Percentiles rank a stretch among this genome's conserved stretches.
phyloP scores from a whole-genome alignment of 2,888 invertebrate genomes.

The Cartodere bifasciata region DNA sequence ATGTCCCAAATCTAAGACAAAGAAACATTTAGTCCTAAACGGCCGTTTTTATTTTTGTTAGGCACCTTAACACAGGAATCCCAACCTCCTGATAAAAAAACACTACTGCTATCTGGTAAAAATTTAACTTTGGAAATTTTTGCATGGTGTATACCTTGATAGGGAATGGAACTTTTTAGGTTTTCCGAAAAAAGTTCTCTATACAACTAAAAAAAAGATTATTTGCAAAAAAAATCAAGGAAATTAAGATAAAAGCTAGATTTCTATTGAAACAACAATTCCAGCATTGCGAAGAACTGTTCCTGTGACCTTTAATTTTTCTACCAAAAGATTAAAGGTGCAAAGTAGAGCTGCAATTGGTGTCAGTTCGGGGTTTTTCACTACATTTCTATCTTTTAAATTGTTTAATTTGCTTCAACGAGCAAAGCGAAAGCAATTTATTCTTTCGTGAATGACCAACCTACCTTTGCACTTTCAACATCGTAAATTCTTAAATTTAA shows the following conservation, averaged over 20 bases:
- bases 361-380: no score
- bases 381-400: no score
- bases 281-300: no score
- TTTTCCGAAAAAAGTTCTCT: conserved; percentile 13
- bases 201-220: not conserved
- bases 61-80: conserved; percentile 43
- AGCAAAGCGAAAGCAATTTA: no score
- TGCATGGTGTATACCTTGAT: conserved; percentile 23
- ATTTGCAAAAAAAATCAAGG: no score
- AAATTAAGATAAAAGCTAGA: no score
- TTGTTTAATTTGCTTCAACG: no score
- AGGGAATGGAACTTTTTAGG: conserved; percentile 5
- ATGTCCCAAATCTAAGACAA: conserved; percentile 43
- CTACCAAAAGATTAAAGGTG: no score
- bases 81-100: conserved; percentile 44
- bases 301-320: no score
- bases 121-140: conserved; percentile 36
- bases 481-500: conserved; percentile 30
- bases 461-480: conserved; percentile 26
- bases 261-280: no score
- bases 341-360: no score
- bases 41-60: not conserved
- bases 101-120: conserved; percentile 33
- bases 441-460: conserved; percentile 1
- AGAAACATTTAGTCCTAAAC: not conserved